Evolutionary conservation across 2,113 vertebrate species (phyloP).

Genomic region (Campylorhamphus procurvoides): DNA sequence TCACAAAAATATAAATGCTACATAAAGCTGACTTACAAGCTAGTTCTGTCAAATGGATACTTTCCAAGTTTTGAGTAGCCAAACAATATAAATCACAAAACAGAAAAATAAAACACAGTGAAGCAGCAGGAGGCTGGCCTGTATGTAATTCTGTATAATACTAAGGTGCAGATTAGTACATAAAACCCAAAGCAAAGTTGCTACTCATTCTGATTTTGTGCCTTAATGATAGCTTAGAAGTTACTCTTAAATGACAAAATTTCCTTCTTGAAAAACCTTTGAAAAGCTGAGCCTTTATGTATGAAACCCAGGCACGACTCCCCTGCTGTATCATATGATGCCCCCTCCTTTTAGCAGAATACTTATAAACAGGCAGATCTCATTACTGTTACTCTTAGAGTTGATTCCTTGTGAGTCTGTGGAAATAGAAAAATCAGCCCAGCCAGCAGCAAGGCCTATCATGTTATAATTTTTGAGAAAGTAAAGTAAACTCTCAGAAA

Average conservation of each 20-base stretch:
- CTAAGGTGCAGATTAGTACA: neutral
- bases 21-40: conserved; percentile 15
- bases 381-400: neutral
- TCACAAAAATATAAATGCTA: neutral
- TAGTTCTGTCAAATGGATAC: neutral
- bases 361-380: neutral
- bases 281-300: neutral
- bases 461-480: neutral
- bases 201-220: neutral
- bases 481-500: neutral
- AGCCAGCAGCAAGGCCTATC: neutral
- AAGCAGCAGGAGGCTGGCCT: neutral
- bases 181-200: neutral
- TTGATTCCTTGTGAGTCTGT: neutral
- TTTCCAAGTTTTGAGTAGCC: neutral
- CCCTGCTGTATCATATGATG: neutral
- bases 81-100: neutral
- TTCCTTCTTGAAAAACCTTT: neutral
- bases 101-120: neutral
- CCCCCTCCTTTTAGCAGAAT: neutral
- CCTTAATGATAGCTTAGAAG: neutral
- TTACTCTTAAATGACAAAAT: neutral
- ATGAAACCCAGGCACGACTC: neutral
- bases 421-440: neutral
- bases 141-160: neutral